Percentiles rank a stretch among this genome's conserved stretches.
Evolutionary conservation across 2,888 invertebrate genomes (phyloP).

Genomic region (Linnaemya tessellans): DNA sequence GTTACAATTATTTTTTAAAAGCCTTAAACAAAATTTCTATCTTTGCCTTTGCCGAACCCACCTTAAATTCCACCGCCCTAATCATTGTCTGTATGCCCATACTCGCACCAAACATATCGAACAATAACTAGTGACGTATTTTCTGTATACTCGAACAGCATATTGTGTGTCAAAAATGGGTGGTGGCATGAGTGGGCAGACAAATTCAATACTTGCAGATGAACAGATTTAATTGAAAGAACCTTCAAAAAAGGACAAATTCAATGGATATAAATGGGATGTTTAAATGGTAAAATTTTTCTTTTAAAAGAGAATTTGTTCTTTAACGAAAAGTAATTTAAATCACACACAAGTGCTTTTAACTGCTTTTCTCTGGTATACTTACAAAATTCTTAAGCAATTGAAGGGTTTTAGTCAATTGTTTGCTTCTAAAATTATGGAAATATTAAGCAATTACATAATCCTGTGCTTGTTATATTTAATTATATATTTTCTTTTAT

Average conservation of each 20-base stretch:
- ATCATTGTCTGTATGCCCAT: background rate
- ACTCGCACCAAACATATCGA: background rate
- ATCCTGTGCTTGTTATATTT: constrained; percentile 10
- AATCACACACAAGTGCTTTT: constrained; percentile 53
- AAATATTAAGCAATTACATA: constrained; percentile 48
- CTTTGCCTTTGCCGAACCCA: background rate
- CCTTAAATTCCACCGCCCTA: constrained; percentile 31
- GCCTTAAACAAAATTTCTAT: background rate
- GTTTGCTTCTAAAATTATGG: background rate
- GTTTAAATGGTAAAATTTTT: background rate
- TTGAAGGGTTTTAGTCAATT: background rate
- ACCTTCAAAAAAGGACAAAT: constrained; percentile 68
- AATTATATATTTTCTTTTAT: constrained; percentile 1
- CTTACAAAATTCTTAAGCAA: constrained; percentile 50
- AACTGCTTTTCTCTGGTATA: constrained; percentile 16
- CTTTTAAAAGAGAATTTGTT: background rate
- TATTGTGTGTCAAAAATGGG: constrained; percentile 45
- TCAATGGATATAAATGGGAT: constrained; percentile 7
- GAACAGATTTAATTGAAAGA: constrained; percentile 45
- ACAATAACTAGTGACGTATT: constrained; percentile 59
- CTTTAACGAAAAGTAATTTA: background rate
- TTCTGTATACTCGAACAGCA: constrained; percentile 28
- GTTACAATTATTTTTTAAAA: background rate
- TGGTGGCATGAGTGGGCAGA: constrained; percentile 49
- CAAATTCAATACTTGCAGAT: constrained; percentile 40